Evolutionary conservation across 1,140 invertebrate genomes (phyloP), one percentile per base, ranked within the genome.

Genomic region (Ctenoplectra terminalis): DNA sequence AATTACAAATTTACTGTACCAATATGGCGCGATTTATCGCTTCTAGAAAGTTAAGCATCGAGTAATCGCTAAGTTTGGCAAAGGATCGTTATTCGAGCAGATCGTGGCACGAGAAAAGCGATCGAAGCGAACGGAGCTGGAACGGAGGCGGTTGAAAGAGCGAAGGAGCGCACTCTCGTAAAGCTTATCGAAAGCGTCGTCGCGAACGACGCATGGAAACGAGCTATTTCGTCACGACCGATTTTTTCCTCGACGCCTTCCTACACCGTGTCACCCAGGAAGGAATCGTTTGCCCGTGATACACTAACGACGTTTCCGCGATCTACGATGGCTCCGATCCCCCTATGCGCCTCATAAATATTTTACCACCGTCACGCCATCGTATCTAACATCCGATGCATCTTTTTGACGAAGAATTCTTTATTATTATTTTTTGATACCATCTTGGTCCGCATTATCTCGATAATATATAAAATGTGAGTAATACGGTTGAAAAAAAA

Each of bases 131-230:
- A 63, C 43, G 34, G 69, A 48, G 78, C 34, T 56, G 26, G 74
- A 79, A 73, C 40, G 60, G 73, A 50, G 46, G 43, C 29, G 63
- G 63, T 20, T 34, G n/a, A 50, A 5, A 69, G 40, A 71, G 48
- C 72, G 61, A 60, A 58, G 61, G 50, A 75, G 79, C 58, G 26
- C 46, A 9, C 40, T 61, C 83, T 90, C 88, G 86, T 88, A 83
- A 87, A 84, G 66, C 77, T 85, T 88, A 87, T 87, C 85, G 56
- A 40, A 17, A 8, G 46, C 64, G 64, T 23, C 34, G 73, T 82
- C 64, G 67, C 74, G 64, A 78, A 82, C 81, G 81, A 69, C 52
- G 78, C 81, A 48, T 82, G 81, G 81, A 78, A 82, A 82, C 81
- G 81, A 64, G 63, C 56, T 48, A 54, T 64, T 84, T 84, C 72